Evolutionary conservation across 2,797 vertebrate species (phyloP), one percentile per base, ranked within the genome.

Genomic region (Sebastiscus tertius): DNA sequence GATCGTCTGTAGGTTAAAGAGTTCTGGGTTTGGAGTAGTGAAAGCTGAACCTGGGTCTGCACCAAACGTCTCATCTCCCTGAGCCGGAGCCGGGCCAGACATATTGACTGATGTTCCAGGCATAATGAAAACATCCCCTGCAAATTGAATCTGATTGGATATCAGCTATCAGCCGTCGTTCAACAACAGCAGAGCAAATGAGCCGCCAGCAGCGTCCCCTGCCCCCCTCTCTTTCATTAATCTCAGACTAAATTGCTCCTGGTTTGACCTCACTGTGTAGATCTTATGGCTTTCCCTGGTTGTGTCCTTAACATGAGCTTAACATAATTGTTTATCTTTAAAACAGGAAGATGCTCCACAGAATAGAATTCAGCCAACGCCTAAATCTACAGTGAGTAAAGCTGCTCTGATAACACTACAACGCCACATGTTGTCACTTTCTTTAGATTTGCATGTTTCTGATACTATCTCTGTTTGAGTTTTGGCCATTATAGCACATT

Each of bases 91-190:
- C 12, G 14, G 52, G 74, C 70, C 83, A 83, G 76, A 87, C 83
- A 56, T 86, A 84, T 86, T 81, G 86, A 90, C 86, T 87, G 86
- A 92, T 91, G 79, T 79, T 81, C 59, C 72, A 77, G 77, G 75
- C 83, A 75, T 88, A 88, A 90, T 91, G 87, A 92, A 92, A 94
- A 92, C 86, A 88, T 88, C 72, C 83, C 27, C 71, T 72, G 74
- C 82, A 85, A 90, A 88, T 89, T 88, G 69, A 87, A 88, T 85
- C 83, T 90, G 84, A 94, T 89, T 92, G 87, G 86, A 85, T 90
- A 92, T 88, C 87, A 88, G 79, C 78, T 89, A 81, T 93, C 89
- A 77, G 81, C 81, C 56, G 65, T 60, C 39, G 63, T 88, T 90
- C 62, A 85, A 77, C 81, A 86, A 80, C 85, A 82, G 79, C 80